Evolutionary conservation across 2,888 invertebrate genomes (phyloP), one percentile per base, ranked within the genome.

Genomic region (Argyresthia albistria): DNA sequence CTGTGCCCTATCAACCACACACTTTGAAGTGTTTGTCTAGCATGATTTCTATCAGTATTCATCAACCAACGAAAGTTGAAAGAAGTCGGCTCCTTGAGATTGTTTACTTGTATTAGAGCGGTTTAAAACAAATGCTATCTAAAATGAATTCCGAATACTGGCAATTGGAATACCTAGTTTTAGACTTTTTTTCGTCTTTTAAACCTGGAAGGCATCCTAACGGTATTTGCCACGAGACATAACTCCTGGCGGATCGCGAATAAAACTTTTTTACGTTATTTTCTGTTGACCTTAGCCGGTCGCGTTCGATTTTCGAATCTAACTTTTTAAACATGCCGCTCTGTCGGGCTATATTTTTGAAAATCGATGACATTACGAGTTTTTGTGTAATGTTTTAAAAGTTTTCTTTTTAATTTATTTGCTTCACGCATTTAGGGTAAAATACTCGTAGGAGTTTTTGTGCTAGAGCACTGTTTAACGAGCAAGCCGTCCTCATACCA

Each of bases 151-250:
- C 86, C 82, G 57, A 70, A 78, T 73, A 72, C 80, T 80, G 84
- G 80, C 87, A 86, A 86, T 87, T 87, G 84, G 83, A 82, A 87
- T 87, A 87, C 86, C 84, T 86, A 80, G 73, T 68, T 67, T 67
- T 67, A 36, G 11, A 8, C 35, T 53, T 72, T 74, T 73, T 77
- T 68, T 63, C 65, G 65, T 67, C 67, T 78, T 79, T 83, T 76
- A 69, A 70, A 71, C 68, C 66, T 66, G 65, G 69, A 70, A 70
- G 83, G 84, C 76, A 86, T 86, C 74, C 87, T 87, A 87, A 87
- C 87, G 87, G 87, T 83, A 86, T 77, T 69, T 68, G 67, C 64
- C 67, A 60, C 62, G 74, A 70, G 83, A 81, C 87, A 84, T 84
- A 86, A 80, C 84, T 83, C 66, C 25, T 61, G 70, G 72, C 76